These are phyloP conservation scores for Irena cyanogastra DNA, from an alignment of 2,113 vertebrate species.

Conservation along the genomic window DNA sequence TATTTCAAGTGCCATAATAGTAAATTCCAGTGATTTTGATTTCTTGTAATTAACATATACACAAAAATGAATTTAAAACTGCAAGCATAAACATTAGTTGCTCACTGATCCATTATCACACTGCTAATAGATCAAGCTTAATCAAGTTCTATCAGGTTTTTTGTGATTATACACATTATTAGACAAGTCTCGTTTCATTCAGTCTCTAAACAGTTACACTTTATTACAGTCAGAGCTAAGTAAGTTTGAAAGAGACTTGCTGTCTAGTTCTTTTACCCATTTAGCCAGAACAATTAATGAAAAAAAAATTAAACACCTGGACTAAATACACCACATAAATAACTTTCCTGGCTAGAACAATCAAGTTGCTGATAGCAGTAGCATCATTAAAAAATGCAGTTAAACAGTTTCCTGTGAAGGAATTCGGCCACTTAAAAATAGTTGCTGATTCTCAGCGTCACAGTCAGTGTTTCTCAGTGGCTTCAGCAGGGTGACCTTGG, in stretches of 20 bases:
- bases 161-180: constrained; percentile 59
- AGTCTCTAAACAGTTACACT: constrained; percentile 21
- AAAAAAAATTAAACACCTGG: constrained; percentile 4
- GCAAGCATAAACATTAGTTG: constrained; percentile 27
- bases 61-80: constrained; percentile 46
- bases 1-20: constrained; percentile 15
- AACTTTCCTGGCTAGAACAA: neutral
- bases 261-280: neutral
- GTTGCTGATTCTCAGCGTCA: neutral
- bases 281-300: constrained; percentile 7
- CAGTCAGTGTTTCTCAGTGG: neutral
- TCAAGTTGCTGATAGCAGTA: neutral
- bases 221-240: constrained; percentile 17
- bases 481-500: neutral
- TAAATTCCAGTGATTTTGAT: constrained; percentile 22
- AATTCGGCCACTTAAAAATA: neutral
- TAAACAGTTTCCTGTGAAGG: neutral
- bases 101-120: neutral
- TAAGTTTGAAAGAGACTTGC: neutral
- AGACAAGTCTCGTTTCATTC: constrained; percentile 57
- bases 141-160: constrained; percentile 52
- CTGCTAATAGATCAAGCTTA: constrained; percentile 39
- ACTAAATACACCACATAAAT: neutral
- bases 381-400: neutral
- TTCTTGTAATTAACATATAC: constrained; percentile 51